Conservation (phyloP, 2,113 vertebrate species). For the Lasiurus borealis region DNA sequence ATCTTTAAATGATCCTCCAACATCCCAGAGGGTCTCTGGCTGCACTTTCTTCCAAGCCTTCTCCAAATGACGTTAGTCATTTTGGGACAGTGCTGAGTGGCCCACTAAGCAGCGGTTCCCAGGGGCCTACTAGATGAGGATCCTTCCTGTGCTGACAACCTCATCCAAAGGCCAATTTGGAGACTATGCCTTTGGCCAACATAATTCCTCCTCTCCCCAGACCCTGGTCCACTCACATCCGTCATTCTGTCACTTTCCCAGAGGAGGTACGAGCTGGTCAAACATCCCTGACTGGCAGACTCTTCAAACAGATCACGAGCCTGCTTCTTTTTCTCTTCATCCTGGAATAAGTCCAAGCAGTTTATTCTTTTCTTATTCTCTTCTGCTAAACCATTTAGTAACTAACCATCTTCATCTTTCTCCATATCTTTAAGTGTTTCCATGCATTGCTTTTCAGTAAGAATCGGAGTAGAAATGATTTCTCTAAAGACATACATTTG, state of each 20-base stretch:
- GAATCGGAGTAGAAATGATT: not conserved
- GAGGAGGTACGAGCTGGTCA: constrained; percentile 95
- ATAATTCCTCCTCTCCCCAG: not conserved
- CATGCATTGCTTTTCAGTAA: not conserved
- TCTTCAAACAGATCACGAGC: constrained; percentile 92
- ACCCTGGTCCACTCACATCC: constrained; percentile 88
- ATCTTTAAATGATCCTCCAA: not conserved
- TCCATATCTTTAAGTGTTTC: not conserved
- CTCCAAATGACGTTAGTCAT: not conserved
- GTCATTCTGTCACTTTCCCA: constrained; percentile 92
- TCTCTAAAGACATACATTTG: not conserved
- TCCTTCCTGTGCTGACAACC: not conserved
- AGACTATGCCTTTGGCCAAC: not conserved
- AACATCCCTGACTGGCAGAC: constrained; percentile 92
- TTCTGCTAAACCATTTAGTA: too few species aligned
- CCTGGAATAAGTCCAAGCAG: constrained; percentile 84
- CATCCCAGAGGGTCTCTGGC: not conserved
- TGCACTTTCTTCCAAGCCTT: not conserved
- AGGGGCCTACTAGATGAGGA: not conserved
- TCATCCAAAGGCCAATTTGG: not conserved
- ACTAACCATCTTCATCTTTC: not conserved
- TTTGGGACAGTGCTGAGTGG: not conserved
- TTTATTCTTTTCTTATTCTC: not conserved
- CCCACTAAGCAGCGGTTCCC: accelerated
- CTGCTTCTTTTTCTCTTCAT: constrained; percentile 89